These are phyloP conservation scores for Sitodiplosis mosellana DNA, from an alignment of 1,140 invertebrate genomes.

Conservation along the genomic window DNA sequence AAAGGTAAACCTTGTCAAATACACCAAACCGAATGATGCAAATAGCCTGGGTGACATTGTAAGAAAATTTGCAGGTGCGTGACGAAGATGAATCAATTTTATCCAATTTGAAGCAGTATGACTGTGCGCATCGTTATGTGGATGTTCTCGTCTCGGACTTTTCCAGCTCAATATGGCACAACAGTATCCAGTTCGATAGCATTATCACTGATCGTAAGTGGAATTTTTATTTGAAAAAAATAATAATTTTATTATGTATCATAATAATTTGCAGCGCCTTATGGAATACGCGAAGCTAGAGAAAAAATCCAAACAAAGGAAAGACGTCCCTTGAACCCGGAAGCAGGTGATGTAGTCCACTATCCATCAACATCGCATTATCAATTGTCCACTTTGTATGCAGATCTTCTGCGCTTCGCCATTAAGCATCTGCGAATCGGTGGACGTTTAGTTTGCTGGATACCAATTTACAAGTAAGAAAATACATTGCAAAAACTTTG, in stretches of 20 bases:
- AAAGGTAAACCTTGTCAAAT: constrained; percentile 31
- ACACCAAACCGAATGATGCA: constrained; percentile 8
- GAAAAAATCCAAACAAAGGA: constrained; percentile 59
- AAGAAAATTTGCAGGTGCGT: constrained; percentile 34
- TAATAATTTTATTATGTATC: too few species aligned
- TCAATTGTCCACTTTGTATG: constrained; percentile 56
- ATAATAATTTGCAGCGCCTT: constrained; percentile 51
- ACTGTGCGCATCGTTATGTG: constrained; percentile 50
- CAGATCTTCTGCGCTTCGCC: constrained; percentile 68
- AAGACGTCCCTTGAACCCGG: constrained; percentile 27
- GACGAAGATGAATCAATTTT: constrained; percentile 68
- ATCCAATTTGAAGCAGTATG: constrained; percentile 76
- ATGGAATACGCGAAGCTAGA: constrained; percentile 83
- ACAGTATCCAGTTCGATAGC: constrained; percentile 52
- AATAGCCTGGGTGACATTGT: neutral
- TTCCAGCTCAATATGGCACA: constrained; percentile 59
- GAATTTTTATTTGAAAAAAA: neutral
- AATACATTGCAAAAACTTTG: constrained; percentile 5
- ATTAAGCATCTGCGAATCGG: constrained; percentile 52
- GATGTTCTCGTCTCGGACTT: constrained; percentile 84
- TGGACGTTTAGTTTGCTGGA: constrained; percentile 77
- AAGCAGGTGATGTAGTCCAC: constrained; percentile 15
- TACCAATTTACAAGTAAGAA: constrained; percentile 61
- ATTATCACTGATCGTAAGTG: constrained; percentile 89
- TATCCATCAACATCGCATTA: constrained; percentile 76